Base-by-base conservation (phyloP, 1,140 invertebrate genomes). In the Aphaenogaster ashmeadi region DNA sequence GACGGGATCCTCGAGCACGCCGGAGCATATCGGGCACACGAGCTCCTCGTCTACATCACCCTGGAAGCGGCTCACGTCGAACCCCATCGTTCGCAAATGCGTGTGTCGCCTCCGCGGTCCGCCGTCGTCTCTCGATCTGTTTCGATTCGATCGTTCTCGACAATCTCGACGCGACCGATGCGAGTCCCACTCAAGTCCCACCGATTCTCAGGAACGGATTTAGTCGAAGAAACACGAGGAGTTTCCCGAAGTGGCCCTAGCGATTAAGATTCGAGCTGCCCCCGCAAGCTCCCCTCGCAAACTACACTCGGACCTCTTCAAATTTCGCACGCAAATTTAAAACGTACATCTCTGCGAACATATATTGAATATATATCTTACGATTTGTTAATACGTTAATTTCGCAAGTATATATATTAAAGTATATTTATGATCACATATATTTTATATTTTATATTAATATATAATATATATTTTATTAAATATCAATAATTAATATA, bases 11-110 rank as follows among this genome's bases (percentile, higher is more conserved):
- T 99, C 98, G 47, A 99, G 94, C 81, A 99, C 98, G 89, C 98
- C 97, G 78, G 98, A 98, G 95, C 98, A 99, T 95, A 99, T 99
- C 83, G 98, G 97, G 94, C 98, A 99, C 71, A 99, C 96, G 44
- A 99, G 96, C 96, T 99, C 98, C 96, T 99, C 98, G 94, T 99
- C 98, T 79, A 99, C 98, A 94, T 98, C 97, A 91, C 98, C 98
- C 96, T 98, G 97, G 96, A 99, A 99, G 92, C 98, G 96, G 95
- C 97, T 97, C 60, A 98, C 96, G 95, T 99, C 98, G 96, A 98
- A 98, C 91, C 98, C 98, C 98, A 99, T 99, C 75, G 67, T 67
- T 47, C 36, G 83, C 56, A 56, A 64, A 60, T 74, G 66, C 56
- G 33, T 67, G 67, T 44, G 38, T 33, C 41, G 44, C 66, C 3